These are phyloP conservation scores for Trachymyrmex septentrionalis DNA, from an alignment of 1,140 invertebrate species.

Conservation along the genomic window DNA sequence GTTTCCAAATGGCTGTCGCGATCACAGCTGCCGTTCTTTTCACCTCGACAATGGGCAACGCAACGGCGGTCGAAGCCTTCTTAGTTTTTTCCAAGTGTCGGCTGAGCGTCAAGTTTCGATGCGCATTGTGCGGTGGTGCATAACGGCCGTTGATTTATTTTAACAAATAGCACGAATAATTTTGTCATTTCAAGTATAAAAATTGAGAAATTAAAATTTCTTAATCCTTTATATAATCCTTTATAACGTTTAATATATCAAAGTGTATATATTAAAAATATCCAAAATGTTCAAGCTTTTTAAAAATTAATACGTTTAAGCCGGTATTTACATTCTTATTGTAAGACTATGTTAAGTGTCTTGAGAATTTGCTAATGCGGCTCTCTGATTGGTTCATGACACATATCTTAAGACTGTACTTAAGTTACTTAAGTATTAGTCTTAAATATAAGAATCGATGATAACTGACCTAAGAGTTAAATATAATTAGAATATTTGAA, in stretches of 20 bases:
- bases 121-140: conserved; percentile 19
- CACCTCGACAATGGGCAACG: conserved; percentile 31
- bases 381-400: too few relatives aligned
- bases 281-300: background rate
- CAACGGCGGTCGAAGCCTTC: conserved; percentile 44
- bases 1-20: conserved; percentile 39
- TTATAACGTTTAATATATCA: conserved; percentile 2
- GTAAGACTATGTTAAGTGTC: too few relatives aligned
- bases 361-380: too few relatives aligned
- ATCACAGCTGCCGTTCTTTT: conserved; percentile 58
- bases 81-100: conserved; percentile 48
- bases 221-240: too few relatives aligned
- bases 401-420: too few relatives aligned
- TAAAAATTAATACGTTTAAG: background rate
- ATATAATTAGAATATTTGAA: background rate
- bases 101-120: conserved; percentile 44
- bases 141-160: conserved; percentile 36
- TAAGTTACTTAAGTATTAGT: too few relatives aligned
- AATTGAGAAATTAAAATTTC: background rate
- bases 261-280: too few relatives aligned
- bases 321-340: too few relatives aligned
- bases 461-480: background rate
- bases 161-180: background rate
- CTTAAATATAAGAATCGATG: too few relatives aligned
- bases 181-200: background rate